Percentiles rank a stretch among this genome's conserved stretches.
Evolutionary conservation across 2,888 invertebrate genomes (phyloP).

Genomic region (Clanis bilineata): DNA sequence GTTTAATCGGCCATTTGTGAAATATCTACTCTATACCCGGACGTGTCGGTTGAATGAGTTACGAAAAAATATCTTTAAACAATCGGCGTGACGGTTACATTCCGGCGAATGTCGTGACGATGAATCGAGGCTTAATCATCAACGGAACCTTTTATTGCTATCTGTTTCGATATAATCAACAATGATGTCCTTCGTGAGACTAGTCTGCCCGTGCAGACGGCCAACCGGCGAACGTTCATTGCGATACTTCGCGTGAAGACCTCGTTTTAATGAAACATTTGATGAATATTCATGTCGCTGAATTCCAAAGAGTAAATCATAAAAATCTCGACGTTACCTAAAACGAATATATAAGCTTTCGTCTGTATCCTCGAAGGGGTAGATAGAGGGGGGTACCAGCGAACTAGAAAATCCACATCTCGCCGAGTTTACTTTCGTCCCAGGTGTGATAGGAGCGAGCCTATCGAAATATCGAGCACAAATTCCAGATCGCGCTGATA

Average conservation of each 20-base stretch:
- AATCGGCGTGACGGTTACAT: slow-evolving; percentile 43
- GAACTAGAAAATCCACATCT: too few species aligned
- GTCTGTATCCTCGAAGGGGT: too few species aligned
- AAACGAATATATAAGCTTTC: too few species aligned
- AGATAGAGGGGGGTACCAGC: too few species aligned
- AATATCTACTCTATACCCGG: slow-evolving; percentile 14
- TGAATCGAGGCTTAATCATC: slow-evolving; percentile 51
- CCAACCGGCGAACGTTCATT: slow-evolving; percentile 21
- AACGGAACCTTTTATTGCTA: slow-evolving; percentile 57
- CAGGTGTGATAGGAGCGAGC: too few species aligned
- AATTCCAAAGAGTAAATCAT: neutral
- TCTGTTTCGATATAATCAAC: slow-evolving; percentile 54
- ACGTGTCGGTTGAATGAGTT: slow-evolving; percentile 39
- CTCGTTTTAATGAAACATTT: slow-evolving; percentile 21
- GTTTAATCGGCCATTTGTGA: slow-evolving; percentile 18
- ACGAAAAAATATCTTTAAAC: slow-evolving; percentile 39
- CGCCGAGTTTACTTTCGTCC: too few species aligned
- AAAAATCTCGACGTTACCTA: neutral
- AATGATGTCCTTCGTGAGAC: slow-evolving; percentile 56
- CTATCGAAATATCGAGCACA: too few species aligned
- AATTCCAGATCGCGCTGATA: too few species aligned
- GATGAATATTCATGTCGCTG: slow-evolving; percentile 3
- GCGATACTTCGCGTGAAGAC: slow-evolving; percentile 20
- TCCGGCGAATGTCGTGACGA: slow-evolving; percentile 37
- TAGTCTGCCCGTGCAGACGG: slow-evolving; percentile 19